Conservation (phyloP, 2,888 invertebrate species). For the Acanthosoma haemorrhoidale region DNA sequence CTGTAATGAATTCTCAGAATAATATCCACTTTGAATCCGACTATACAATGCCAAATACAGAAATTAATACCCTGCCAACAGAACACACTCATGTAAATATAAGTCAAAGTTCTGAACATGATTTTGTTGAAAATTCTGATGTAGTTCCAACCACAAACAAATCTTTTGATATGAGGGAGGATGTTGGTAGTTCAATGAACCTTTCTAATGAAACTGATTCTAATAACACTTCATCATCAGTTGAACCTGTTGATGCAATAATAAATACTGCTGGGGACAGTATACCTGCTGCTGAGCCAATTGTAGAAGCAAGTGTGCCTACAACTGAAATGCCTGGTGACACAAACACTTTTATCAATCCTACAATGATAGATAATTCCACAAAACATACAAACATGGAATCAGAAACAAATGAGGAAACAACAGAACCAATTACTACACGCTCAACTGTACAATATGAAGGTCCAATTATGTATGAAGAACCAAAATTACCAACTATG, state of each 20-base stretch:
- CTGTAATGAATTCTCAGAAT: not conserved
- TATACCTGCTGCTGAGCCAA: not conserved
- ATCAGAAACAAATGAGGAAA: conserved; percentile 40
- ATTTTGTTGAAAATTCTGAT: not conserved
- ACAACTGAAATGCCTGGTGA: conserved; percentile 43
- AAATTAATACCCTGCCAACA: not conserved
- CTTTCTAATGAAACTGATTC: not conserved
- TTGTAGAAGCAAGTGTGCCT: conserved; percentile 28
- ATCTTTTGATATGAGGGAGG: too few species aligned
- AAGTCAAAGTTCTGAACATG: too few species aligned
- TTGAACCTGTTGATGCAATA: not conserved
- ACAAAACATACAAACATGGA: conserved; percentile 41
- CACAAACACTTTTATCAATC: conserved; percentile 36
- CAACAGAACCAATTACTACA: conserved; percentile 40
- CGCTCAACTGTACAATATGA: conserved; percentile 41
- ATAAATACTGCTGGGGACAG: too few species aligned
- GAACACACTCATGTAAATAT: not conserved
- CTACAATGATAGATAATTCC: conserved; percentile 39
- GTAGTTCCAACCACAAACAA: not conserved
- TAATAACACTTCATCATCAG: not conserved
- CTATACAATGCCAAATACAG: not conserved
- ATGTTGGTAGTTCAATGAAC: too few species aligned
- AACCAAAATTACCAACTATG: not conserved
- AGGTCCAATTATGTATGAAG: conserved; percentile 28
- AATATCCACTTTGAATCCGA: not conserved